A percentile compares a stretch with the other conserved stretches of the same genome.
Conservation (phyloP, 2,888 invertebrate species). For the Clanis bilineata region DNA sequence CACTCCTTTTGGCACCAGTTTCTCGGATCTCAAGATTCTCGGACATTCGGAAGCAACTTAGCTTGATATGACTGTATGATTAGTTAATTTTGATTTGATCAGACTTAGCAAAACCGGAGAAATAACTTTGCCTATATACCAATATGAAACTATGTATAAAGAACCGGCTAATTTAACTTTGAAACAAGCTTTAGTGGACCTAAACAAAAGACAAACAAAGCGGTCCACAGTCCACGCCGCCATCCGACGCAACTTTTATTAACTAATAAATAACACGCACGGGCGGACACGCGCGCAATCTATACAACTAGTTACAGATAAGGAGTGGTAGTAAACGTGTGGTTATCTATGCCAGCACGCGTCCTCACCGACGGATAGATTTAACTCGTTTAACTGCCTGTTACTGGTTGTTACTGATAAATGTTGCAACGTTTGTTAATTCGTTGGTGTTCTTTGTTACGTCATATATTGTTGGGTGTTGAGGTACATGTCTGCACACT, state of each 20-base stretch:
- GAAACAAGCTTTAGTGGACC: not conserved
- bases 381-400: conserved; percentile 12
- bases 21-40: too few species aligned
- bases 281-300: not conserved
- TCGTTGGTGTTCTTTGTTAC: not conserved
- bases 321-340: not conserved
- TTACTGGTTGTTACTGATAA: conserved; percentile 42
- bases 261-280: conserved; percentile 28
- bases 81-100: too few species aligned
- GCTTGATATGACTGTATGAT: too few species aligned
- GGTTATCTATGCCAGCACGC: not conserved
- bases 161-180: not conserved
- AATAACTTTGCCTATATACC: too few species aligned
- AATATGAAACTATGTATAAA: not conserved
- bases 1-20: too few species aligned
- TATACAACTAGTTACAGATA: conserved; percentile 14
- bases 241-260: conserved; percentile 16
- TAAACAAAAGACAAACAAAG: not conserved
- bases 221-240: not conserved
- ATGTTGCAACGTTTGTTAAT: conserved; percentile 12
- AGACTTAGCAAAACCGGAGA: too few species aligned
- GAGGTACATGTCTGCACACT: too few species aligned
- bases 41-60: too few species aligned
- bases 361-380: not conserved
- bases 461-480: too few species aligned